Conservation (phyloP, 2,797 vertebrate species). For the Myotis findleyi region DNA sequence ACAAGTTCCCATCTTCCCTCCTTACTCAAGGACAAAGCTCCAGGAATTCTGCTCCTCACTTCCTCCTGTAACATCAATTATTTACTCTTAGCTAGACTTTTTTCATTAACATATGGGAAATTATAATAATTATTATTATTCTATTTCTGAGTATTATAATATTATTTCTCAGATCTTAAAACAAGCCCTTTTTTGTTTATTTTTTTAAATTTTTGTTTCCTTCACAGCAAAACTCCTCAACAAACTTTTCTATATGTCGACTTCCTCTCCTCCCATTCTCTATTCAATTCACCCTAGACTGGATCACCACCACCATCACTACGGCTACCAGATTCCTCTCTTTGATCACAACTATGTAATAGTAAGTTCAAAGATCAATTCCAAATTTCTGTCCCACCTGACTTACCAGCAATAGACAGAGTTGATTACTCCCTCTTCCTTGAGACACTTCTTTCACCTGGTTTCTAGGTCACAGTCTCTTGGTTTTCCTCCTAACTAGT, state of each 20-base stretch:
- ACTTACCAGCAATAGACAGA: not conserved
- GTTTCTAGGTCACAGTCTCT: not conserved
- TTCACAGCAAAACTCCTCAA: not conserved
- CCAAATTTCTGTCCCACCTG: not conserved
- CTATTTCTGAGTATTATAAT: not conserved
- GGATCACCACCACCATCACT: not conserved
- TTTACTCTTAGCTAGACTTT: not conserved
- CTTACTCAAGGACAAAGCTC: not conserved
- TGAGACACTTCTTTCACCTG: not conserved
- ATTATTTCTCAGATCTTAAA: not conserved
- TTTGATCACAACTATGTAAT: not conserved
- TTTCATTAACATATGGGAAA: not conserved
- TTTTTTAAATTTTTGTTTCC: not conserved
- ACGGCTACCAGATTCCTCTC: not conserved
- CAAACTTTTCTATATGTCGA: not conserved
- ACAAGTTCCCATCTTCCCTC: not conserved
- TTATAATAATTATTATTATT: not conserved
- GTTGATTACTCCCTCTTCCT: not conserved
- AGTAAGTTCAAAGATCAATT: not conserved
- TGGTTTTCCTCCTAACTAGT: not conserved
- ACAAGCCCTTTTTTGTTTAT: not conserved
- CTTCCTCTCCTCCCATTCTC: not conserved
- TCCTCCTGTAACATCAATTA: not conserved
- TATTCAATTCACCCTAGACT: not conserved
- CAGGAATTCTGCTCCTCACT: not conserved